Base-by-base conservation (phyloP, 92 coral and sea anemone genomes). In the Porites cylindrica region DNA sequence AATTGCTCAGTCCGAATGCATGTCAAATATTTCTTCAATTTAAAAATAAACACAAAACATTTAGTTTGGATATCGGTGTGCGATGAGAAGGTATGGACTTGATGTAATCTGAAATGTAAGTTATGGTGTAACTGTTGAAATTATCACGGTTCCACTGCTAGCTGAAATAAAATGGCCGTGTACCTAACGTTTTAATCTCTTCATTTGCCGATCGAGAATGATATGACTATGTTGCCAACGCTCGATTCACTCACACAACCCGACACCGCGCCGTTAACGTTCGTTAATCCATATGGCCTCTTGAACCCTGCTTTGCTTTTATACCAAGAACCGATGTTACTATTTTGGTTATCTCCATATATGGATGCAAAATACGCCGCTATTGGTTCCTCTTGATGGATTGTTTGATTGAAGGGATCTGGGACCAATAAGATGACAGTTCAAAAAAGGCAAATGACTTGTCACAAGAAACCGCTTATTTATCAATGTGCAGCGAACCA, bases 341-440 rank as follows among this genome's bases (percentile, higher is more conserved):
- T 97, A 97, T 97, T 97, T 97, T 97, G 23, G 98, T 85, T 89
- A 76, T 91, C 79, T 26, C 99, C 99, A 93, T 50, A 96, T 95
- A 90, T 87, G 99, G 99, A 90, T 85, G 82, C 84, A 86, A 93
- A 92, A 97, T 96, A 87, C 90, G 63, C 75, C 72, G 91, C 78
- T 88, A 89, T 91, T 38, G 47, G 91, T 93, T 85, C 83, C 77
- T 61, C 93, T 86, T 83, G 94, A 82, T 80, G 82, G 91, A 83
- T 86, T 93, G 96, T 95, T 85, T 91, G 95, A 88, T 79, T 89
- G 80, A 93, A 91, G 94, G 76, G 75, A 83, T 69, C 23, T 77
- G 43, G 82, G 70, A 82, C 99, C 99, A 97, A 97, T 97, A 90
- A 87, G 88, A 82, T 50, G 67, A 56, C 72, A 73, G 89, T 83